Evolutionary conservation across 2,888 invertebrate species (phyloP), one percentile per base, ranked within the genome.

Genomic region (Phasia obesa): DNA sequence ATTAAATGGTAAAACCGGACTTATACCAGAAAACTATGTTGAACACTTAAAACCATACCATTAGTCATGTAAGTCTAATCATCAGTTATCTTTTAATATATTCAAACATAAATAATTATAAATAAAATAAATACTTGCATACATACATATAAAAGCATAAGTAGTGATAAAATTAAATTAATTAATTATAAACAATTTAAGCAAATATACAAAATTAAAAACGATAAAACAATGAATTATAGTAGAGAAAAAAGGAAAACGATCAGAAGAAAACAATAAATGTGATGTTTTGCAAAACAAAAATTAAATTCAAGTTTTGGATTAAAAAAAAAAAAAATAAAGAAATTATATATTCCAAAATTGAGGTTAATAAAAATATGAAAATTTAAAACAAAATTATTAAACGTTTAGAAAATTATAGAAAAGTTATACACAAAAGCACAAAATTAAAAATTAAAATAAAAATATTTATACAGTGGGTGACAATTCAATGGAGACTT

Each of bases 1-100:
- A 70, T 93, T 99, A 86, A 95, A 97, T 92, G 98, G 98, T 81
- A 95, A 95, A 92, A 95, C 95, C 62, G 98, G 99, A 64, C 94
- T 99, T 85, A 96, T 99, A 92, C 98, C 98, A 84, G 97, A 97
- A 92, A 99, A 99, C 93, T 99, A 99, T 92, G 98, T 98, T 77
- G 98, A 98, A 93, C 91, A 91, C 85, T 87, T 91, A 83, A 91
- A 91, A 89, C 88, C 90, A 85, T 91, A 90, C 87, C 85, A 85
- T 80, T 85, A 85, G 85, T 84, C 76, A 74, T 70, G 77, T 73
- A 80, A 79, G 81, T 78, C 78, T 74, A 79, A 80, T 80, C 79
- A 80, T 80, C 60, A 59, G 67, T 69, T 80, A 65, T 75, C n/a
- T 59, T 35, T 75, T 62, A 71, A 74, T 47, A 71, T 55, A 70